Percentiles rank a stretch among this genome's conserved stretches.
phyloP scores from a whole-genome alignment of 2,797 vertebrate genomes.

The Sebastes melanostomus region DNA sequence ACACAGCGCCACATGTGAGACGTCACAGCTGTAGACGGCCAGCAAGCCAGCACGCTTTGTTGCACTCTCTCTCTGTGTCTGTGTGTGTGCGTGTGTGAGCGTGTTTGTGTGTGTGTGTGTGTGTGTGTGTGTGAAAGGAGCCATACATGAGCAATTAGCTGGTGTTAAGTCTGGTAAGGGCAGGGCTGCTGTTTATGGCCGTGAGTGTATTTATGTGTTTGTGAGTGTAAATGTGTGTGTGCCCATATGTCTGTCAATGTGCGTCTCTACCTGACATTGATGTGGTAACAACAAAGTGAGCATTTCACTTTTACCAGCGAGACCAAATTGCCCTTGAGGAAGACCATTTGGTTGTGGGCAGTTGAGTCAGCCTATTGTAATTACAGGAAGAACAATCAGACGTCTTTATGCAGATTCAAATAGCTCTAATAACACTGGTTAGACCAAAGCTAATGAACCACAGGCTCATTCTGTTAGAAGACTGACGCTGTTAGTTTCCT shows the following conservation, averaged over 20 bases:
- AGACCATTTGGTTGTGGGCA: conserved; percentile 54
- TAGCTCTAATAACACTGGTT: conserved; percentile 38
- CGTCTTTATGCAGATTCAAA: conserved; percentile 37
- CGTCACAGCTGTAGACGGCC: conserved; percentile 77
- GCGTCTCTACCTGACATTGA: conserved; percentile 49
- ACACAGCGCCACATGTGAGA: conserved; percentile 77
- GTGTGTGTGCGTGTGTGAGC: conserved; percentile 14
- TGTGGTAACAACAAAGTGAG: conserved; percentile 63
- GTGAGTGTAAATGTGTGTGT: conserved; percentile 4
- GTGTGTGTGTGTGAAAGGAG: conserved; percentile 62
- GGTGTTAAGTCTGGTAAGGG: conserved; percentile 56
- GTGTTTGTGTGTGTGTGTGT: conserved; percentile 4
- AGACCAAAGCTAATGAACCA: conserved; percentile 46
- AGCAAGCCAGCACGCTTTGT: conserved; percentile 57
- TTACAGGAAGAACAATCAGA: conserved; percentile 50
- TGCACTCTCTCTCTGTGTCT: not conserved
- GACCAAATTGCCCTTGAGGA: conserved; percentile 60
- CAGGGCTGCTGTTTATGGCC: conserved; percentile 60
- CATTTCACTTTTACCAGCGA: conserved; percentile 54
- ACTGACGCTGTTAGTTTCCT: conserved; percentile 29
- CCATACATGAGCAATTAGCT: conserved; percentile 73
- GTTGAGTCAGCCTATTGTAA: conserved; percentile 50
- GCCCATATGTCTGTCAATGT: conserved; percentile 49
- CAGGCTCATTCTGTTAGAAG: conserved; percentile 7
- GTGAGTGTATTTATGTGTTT: conserved; percentile 46